Conservation (phyloP, 1,140 invertebrate species). For the Bombus vancouverensis region DNA sequence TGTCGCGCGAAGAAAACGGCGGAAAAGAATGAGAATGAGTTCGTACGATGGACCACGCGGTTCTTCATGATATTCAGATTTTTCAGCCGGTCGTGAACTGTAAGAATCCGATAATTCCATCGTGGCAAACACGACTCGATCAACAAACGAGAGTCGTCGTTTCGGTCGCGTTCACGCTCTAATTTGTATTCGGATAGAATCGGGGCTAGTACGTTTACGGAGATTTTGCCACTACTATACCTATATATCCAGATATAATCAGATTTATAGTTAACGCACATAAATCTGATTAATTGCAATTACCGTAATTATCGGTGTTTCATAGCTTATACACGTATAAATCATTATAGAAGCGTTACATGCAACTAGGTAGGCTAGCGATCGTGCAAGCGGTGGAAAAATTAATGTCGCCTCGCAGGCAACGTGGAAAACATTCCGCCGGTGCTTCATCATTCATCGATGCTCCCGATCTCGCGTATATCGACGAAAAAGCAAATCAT, state of each 20-base stretch:
- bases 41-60: not conserved
- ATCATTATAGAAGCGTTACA: conserved; percentile 17
- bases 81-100: not conserved
- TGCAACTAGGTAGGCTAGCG: not conserved
- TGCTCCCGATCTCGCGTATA: not conserved
- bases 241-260: conserved; percentile 52
- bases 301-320: conserved; percentile 56
- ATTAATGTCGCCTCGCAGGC: not conserved
- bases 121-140: conserved; percentile 1
- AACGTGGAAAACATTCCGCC: not conserved
- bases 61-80: conserved; percentile 11
- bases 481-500: not conserved
- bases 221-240: conserved; percentile 56
- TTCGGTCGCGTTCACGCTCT: conserved; percentile 39
- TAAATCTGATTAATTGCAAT: conserved; percentile 67
- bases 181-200: conserved; percentile 45
- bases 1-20: not conserved
- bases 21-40: not conserved
- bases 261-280: conserved; percentile 64
- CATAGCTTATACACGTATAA: conserved; percentile 37
- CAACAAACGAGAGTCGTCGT: conserved; percentile 25
- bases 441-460: not conserved
- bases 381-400: not conserved
- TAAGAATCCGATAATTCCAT: not conserved
- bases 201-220: conserved; percentile 34